Evolutionary conservation across 2,797 vertebrate species (phyloP), one percentile per base, ranked within the genome.

Genomic region (Etheostoma perlongum): DNA sequence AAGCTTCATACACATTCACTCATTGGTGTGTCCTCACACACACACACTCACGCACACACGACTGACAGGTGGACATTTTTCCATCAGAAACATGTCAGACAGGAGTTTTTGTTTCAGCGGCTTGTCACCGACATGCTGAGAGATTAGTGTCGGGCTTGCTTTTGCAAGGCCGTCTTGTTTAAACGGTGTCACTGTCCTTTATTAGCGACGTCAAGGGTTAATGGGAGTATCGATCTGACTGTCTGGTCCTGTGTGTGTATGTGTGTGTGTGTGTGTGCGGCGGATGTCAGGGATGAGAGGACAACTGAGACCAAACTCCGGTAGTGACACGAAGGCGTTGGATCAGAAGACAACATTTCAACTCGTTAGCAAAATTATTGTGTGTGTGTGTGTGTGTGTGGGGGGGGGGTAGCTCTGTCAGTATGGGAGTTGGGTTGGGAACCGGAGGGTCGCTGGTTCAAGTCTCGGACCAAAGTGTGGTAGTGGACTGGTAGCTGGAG

Each of bases 151-250:
- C 6, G 44, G 65, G 48, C 62, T 77, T 76, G 48, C 62, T 77
- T 76, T 30, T 61, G 42, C 67, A 30, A 59, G 52, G 16, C 23
- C 69, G 49, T 74, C 57, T 60, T 30, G 74, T 88, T 84, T 58
- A 86, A 85, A 85, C 67, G 55, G 81, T 87, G 89, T 85, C 91
- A 76, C 76, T 78, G 88, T 88, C 88, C 85, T 93, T 88, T 90
- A 91, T 90, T 80, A 86, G 85, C 78, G 69, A 90, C 87, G 85
- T 91, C 90, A 90, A 73, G 86, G 88, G 83, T 89, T 89, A 91
- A 93, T 92, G 89, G 87, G 76, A 78, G 63, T 89, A 93, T 93
- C 75, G 92, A 94, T 93, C 88, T 78, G 79, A 60, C 68, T 83
- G 92, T 89, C 86, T 73, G 83, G 81, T 79, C 70, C 51, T 61